Conservation (phyloP, 1,140 invertebrate genomes). For the Trachymyrmex septentrionalis region DNA sequence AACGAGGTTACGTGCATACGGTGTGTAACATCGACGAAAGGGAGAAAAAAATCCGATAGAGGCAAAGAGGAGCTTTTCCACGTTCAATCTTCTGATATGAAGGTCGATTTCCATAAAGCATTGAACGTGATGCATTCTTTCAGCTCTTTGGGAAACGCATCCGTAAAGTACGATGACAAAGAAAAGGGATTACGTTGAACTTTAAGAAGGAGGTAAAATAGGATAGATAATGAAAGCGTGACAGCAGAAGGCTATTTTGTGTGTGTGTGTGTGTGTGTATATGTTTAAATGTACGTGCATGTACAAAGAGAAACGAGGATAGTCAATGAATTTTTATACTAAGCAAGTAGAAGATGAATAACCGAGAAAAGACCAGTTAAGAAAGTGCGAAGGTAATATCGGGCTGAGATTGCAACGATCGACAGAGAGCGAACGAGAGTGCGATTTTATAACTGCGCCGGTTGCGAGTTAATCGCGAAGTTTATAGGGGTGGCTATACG, state of each 20-base stretch:
- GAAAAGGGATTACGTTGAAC: slow-evolving; percentile 65
- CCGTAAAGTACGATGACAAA: slow-evolving; percentile 67
- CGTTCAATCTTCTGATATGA: slow-evolving; percentile 70
- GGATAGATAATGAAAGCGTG: slow-evolving; percentile 54
- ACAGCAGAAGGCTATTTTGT: slow-evolving; percentile 8
- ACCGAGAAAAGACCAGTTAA: not conserved
- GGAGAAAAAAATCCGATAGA: slow-evolving; percentile 43
- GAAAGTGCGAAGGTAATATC: slow-evolving; percentile 25
- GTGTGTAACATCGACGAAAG: slow-evolving; percentile 56
- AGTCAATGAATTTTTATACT: not conserved
- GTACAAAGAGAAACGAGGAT: not conserved
- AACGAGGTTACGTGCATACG: slow-evolving; percentile 60
- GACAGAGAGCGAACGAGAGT: slow-evolving; percentile 20
- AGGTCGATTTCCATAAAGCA: slow-evolving; percentile 71
- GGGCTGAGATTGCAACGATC: not conserved
- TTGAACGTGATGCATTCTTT: slow-evolving; percentile 55
- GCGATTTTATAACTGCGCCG: slow-evolving; percentile 48
- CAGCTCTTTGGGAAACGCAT: slow-evolving; percentile 64
- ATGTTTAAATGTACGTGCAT: not conserved
- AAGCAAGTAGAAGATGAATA: not conserved
- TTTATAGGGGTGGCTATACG: slow-evolving; percentile 41
- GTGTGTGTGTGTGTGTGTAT: not conserved
- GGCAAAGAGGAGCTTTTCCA: slow-evolving; percentile 51
- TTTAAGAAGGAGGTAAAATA: slow-evolving; percentile 41
- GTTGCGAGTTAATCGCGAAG: slow-evolving; percentile 52